Evolutionary conservation across 2,797 vertebrate genomes (phyloP), one percentile per base, ranked within the genome.

Genomic region (Hafferia zeledoni): DNA sequence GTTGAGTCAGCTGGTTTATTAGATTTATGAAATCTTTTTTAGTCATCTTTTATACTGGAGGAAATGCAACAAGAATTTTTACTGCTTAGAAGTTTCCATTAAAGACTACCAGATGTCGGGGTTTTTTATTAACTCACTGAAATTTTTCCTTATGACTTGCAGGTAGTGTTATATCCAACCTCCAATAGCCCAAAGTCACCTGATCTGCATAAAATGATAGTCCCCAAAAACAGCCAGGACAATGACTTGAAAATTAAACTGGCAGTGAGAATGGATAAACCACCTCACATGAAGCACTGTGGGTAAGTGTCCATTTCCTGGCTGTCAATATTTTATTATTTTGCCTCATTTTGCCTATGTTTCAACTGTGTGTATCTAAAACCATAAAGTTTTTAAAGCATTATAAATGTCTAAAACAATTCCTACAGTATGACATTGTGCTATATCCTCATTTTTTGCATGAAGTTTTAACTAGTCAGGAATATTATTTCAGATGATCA

Each of bases 251-350:
- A 98, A 97, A 99, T 99, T 96, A 99, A 99, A 92, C 97, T 99
- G 97, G 99, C 99, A 0, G 98, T 99, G 43, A 98, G 99, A 77
- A 99, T 99, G 99, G 99, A 99, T 98, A 99, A 99, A 80, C 99
- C 99, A 16, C 98, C 99, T 92, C 99, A 99, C 96, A 98, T 99
- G 99, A 99, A 99, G 93, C 99, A 99, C 95, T 99, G 99, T 83
- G 99, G 99, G 99, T 99, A 95, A 98, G 98, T 89, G 35, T 72
- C 49, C 23, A 2, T 55, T 89, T 80, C 86, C 30, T 71, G 55
- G 7, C n/a, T 39, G 31, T 55, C 74, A 59, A 13, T 72, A 22
- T 77, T 84, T 80, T 78, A 39, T 59, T 87, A n/a, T 69, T 70
- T 92, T 94, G 28, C 28, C 13, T 71, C 50, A 13, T 31, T 81